phyloP scores from a whole-genome alignment of 2,888 invertebrate genomes.

The Aphelenchoides bicaudatus region DNA sequence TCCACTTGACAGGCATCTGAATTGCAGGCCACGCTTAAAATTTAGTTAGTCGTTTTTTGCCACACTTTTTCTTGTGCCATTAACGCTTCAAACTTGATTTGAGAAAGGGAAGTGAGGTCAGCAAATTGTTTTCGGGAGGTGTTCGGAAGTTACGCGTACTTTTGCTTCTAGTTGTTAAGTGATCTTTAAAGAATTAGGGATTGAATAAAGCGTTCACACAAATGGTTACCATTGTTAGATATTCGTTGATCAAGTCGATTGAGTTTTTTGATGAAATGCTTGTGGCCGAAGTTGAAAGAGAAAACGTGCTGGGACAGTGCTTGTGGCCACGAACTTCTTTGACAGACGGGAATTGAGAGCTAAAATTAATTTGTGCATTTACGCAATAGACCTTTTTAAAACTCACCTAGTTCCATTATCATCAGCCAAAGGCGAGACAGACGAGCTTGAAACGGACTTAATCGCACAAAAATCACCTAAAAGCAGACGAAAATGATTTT shows the following conservation, averaged over 20 bases:
- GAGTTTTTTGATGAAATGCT: slow-evolving; percentile 30
- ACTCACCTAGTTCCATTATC: background rate
- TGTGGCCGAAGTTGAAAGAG: slow-evolving; percentile 12
- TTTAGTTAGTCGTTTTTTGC: too few relatives aligned
- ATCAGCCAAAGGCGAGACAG: slow-evolving; percentile 7
- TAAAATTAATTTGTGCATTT: background rate
- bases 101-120: too few relatives aligned
- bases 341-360: background rate
- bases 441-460: slow-evolving; percentile 8
- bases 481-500: background rate
- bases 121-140: too few relatives aligned
- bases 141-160: too few relatives aligned
- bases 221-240: slow-evolving; percentile 36
- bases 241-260: slow-evolving; percentile 37
- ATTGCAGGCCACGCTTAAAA: too few relatives aligned
- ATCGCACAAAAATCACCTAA: slow-evolving; percentile 10
- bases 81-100: too few relatives aligned
- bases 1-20: too few relatives aligned
- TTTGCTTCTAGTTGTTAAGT: too few relatives aligned
- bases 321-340: slow-evolving; percentile 5
- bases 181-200: too few relatives aligned
- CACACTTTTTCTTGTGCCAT: too few relatives aligned
- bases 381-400: background rate
- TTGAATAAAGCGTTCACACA: slow-evolving; percentile 5
- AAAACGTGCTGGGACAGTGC: slow-evolving; percentile 2